phyloP scores from a whole-genome alignment of 2,888 invertebrate species.

The Terebella lapidaria region DNA sequence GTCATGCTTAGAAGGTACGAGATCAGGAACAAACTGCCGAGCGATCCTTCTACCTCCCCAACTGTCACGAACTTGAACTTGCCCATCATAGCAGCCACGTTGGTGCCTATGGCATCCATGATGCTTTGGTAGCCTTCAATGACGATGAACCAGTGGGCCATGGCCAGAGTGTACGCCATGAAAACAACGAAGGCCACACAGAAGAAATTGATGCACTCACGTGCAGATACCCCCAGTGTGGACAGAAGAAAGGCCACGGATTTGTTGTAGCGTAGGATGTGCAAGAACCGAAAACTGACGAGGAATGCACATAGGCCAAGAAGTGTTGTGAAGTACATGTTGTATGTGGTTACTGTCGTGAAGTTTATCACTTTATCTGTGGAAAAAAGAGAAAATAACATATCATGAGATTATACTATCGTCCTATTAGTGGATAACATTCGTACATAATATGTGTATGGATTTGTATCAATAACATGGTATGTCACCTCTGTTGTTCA shows the following conservation, averaged over 20 bases:
- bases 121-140: not conserved
- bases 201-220: not conserved
- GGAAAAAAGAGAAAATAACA: not conserved
- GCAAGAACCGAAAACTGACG: constrained; percentile 9
- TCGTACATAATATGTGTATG: not conserved
- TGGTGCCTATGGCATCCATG: not conserved
- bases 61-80: constrained; percentile 11
- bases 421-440: not conserved
- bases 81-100: constrained; percentile 1
- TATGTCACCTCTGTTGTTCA: constrained; percentile 10
- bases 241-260: constrained; percentile 4
- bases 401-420: not conserved
- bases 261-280: constrained; percentile 13
- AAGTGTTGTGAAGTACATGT: constrained; percentile 2
- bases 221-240: not conserved
- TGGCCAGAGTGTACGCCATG: constrained; percentile 3
- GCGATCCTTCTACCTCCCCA: not conserved
- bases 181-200: not conserved
- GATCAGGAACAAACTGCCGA: constrained; percentile 5
- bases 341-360: not conserved
- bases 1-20: constrained; percentile 9
- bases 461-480: not conserved
- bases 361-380: constrained; percentile 8
- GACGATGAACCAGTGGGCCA: not conserved
- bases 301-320: constrained; percentile 9